These are phyloP conservation scores for Linepithema humile DNA, from an alignment of 1,140 invertebrate species.

Conservation along the genomic window DNA sequence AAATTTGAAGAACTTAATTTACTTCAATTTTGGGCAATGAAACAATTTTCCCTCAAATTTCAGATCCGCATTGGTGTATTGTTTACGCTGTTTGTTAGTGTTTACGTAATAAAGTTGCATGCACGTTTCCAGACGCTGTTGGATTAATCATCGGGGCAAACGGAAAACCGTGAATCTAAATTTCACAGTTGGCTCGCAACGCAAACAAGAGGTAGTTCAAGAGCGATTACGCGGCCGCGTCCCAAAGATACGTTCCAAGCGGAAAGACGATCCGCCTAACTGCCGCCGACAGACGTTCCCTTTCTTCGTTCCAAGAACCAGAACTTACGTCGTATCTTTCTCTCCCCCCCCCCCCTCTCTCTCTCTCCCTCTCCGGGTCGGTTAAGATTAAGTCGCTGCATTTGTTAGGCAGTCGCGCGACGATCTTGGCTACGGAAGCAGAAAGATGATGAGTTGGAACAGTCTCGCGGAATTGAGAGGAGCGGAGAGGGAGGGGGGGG, in stretches of 20 bases:
- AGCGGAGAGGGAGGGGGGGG: not conserved
- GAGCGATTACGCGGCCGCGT: slow-evolving; percentile 20
- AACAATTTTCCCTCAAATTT: not conserved
- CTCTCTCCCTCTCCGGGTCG: too few species aligned
- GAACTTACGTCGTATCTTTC: not conserved
- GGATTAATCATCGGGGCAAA: slow-evolving; percentile 9
- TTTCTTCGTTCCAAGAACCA: not conserved
- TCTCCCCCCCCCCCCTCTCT: too few species aligned
- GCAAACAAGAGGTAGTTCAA: slow-evolving; percentile 11
- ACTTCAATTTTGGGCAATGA: too few species aligned
- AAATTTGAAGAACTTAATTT: not conserved
- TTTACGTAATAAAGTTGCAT: slow-evolving; percentile 10
- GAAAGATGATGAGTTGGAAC: slow-evolving; percentile 43
- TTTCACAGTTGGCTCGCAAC: slow-evolving; percentile 11
- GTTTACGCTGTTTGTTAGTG: slow-evolving; percentile 1
- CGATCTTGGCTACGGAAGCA: slow-evolving; percentile 9
- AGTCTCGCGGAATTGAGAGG: slow-evolving; percentile 5
- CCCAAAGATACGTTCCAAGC: slow-evolving; percentile 16
- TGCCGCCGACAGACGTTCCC: slow-evolving; percentile 2
- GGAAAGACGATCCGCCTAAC: slow-evolving; percentile 1
- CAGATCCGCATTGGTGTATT: not conserved
- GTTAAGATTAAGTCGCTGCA: slow-evolving; percentile 17
- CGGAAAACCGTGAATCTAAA: slow-evolving; percentile 34
- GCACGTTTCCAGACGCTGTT: not conserved
- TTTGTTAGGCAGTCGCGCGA: slow-evolving; percentile 18